These are phyloP conservation scores for Graptemys geographica DNA, from an alignment of 2,797 vertebrate genomes.

Conservation along the genomic window DNA sequence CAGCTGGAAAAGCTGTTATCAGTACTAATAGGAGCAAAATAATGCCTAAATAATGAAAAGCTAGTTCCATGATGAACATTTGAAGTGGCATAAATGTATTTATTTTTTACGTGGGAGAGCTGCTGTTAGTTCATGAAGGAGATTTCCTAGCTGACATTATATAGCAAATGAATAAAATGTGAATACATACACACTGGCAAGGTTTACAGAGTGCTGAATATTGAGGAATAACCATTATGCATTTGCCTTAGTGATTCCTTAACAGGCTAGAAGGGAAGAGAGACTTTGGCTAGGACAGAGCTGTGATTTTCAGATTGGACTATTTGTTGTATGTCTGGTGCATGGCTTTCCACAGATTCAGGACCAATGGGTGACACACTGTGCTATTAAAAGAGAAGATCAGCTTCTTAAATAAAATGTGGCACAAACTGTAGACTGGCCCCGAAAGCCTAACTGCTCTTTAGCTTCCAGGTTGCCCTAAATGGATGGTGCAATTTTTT, in stretches of 20 bases:
- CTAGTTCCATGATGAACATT: background rate
- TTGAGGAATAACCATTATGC: background rate
- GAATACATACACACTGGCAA: background rate
- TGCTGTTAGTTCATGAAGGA: constrained; percentile 1
- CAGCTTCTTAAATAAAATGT: background rate
- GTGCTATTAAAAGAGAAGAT: constrained; percentile 32
- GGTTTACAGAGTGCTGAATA: constrained; percentile 4
- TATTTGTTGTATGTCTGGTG: background rate
- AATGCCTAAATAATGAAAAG: constrained; percentile 19
- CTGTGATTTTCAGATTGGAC: background rate
- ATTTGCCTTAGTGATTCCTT: constrained; percentile 16
- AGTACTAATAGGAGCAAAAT: constrained; percentile 31
- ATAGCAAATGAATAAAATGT: background rate
- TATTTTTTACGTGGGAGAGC: constrained; percentile 41
- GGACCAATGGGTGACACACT: background rate
- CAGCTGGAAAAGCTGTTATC: constrained; percentile 52
- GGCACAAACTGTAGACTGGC: background rate
- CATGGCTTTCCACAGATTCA: background rate
- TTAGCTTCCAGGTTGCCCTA: constrained; percentile 10
- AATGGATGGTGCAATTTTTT: constrained; percentile 11
- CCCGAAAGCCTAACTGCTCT: background rate
- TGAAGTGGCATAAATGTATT: constrained; percentile 12
- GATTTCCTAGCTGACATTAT: background rate
- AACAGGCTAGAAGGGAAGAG: background rate
- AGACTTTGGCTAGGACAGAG: background rate